Evolutionary conservation across 2,888 invertebrate species (phyloP), one percentile per base, ranked within the genome.

Genomic region (Gortyna flavago): DNA sequence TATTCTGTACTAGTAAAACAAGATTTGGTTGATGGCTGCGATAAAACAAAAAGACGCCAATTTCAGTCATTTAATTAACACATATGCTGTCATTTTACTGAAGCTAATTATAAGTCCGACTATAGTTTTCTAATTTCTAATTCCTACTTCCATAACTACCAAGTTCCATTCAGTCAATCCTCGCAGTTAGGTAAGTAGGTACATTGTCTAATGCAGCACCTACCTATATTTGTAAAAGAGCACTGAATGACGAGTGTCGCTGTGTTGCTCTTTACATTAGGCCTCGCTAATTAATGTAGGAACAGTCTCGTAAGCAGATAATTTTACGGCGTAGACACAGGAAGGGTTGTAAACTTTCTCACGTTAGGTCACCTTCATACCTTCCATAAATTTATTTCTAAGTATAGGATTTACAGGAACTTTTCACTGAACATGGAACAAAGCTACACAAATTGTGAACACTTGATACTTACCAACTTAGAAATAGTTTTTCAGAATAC

Each of bases 251-350:
- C 65, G 75, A 86, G 84, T 84, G 84, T 75, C 87, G 87, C 90
- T 89, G 84, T 85, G 84, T 77, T 90, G 89, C 90, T 89, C 91
- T 91, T 92, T 92, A 90, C 90, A 91, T 87, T 85, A 70, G 80
- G 81, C 80, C 75, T 82, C 84, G 86, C 87, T 91, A 92, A 91
- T 91, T 89, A 92, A 89, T 87, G 87, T 80, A 82, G 71, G 73
- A 77, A 81, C 86, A 75, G 75, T 83, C 75, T 84, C 85, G 86
- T 80, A 83, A 84, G 86, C 84, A 75, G 70, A 83, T 85, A 72
- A 61, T 51, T 75, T 71, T 61, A 57, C 57, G 29, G 38, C 18
- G 74, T 57, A 59, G 29, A n/a, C n/a, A 38, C 13, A 13, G 8
- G 29, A 65, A 74, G 83, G 79, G 83, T 79, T 82, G 77, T n/a